phyloP scores from a whole-genome alignment of 2,113 vertebrate genomes.

The human (Homo sapiens) region DNA sequence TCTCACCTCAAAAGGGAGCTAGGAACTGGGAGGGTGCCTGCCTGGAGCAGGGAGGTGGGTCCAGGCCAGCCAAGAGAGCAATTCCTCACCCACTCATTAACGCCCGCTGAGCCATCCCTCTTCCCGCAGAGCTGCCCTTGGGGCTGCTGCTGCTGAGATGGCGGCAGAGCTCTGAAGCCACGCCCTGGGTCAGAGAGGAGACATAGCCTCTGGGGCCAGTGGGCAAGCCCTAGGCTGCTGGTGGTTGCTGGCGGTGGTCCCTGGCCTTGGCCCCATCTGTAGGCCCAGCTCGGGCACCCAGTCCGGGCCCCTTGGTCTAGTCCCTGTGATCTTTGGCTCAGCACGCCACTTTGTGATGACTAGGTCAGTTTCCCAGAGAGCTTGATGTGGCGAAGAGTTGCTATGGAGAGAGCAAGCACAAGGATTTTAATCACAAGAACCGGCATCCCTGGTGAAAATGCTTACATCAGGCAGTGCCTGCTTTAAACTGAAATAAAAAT shows the following conservation, averaged over 20 bases:
- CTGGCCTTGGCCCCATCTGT: background rate
- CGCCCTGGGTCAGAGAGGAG: background rate
- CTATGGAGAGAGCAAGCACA: background rate
- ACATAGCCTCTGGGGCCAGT: background rate
- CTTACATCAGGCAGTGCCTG: background rate
- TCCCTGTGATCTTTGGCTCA: background rate
- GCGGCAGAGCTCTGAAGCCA: background rate
- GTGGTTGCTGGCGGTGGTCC: background rate
- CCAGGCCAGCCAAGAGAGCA: background rate
- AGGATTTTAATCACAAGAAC: background rate
- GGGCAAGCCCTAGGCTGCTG: background rate
- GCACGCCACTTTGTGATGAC: slow-evolving; percentile 41
- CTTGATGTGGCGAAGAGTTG: slow-evolving; percentile 6
- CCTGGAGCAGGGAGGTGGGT: background rate
- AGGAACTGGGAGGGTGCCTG: background rate
- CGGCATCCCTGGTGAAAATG: slow-evolving; percentile 5
- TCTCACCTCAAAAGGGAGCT: background rate
- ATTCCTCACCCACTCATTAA: background rate
- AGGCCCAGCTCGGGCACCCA: background rate
- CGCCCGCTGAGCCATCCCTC: background rate
- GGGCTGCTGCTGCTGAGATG: background rate
- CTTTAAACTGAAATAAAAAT: background rate
- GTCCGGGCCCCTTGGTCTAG: background rate
- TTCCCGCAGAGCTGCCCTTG: background rate
- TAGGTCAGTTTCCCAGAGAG: slow-evolving; percentile 34